Evolutionary conservation across 2,888 invertebrate species (phyloP), one percentile per base, ranked within the genome.

Genomic region (Ashinkailepas kermadecensis): DNA sequence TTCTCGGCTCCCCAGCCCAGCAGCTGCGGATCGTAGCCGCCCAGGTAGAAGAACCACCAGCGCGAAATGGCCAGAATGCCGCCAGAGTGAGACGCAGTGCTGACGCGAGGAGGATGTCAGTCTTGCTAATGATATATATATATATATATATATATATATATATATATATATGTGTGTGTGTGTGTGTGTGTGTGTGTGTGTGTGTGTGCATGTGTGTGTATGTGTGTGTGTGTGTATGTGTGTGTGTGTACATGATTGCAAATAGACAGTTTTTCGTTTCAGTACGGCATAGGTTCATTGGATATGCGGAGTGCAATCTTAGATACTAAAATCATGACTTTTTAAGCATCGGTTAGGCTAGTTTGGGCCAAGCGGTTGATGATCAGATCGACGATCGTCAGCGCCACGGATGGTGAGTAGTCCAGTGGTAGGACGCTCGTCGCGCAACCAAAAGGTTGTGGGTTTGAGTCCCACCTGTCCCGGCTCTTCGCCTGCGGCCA

Each of bases 21-120:
- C 23, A 65, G 65, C 23, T 23, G 23, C 9, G 65, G 65, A 23
- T 65, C 65, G 65, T 65, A 65, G 8, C 18, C 65, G 65, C 65
- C 65, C 23, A 65, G 65, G 65, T 65, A 65, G 65, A n/a, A 65
- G 23, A 65, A 65, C 65, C 65, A 65, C 65, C 65, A 65, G 8
- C 65, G 65, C n/a, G 65, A 65, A 23, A 65, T 23, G 23, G 65
- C 65, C 8, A 65, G n/a, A 6, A 65, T 23, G 23, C 65, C 65
- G 23, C 65, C 65, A 9, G 65, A 65, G 65, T 65, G 65, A 9
- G 65, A n/a, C 18, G 65, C 65, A 9, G 65, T 18, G 65, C 65
- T 65, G n/a, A 8, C 4, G 18, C 15, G 62, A 62, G 18, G 62
- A 62, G 18, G 15, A 13, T 15, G 12, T 2, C 58, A 58, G 11